Base-by-base conservation (phyloP, 2,888 invertebrate species). In the Hartigia nigra region DNA sequence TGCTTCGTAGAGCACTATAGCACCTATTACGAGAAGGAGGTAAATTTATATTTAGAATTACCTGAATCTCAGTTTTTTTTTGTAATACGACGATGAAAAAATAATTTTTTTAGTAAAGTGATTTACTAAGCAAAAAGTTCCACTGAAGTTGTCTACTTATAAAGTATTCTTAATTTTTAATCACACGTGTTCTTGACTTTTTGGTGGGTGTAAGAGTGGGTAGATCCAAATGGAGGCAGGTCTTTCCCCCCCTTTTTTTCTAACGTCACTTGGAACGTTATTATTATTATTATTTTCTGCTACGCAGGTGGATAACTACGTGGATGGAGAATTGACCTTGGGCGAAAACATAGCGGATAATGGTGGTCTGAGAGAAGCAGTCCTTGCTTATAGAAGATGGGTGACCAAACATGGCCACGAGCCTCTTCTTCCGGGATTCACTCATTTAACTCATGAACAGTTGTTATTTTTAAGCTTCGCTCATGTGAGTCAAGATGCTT, bases 1-100 rank as follows among this genome's bases (percentile, higher is more conserved):
- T 98, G 98, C 90, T 98, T 98, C 88, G 93, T 98, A 31, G 94
- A 96, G 72, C 98, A 98, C 89, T 98, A 98, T 89, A 94, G 94
- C 75, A 92, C 92, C 32, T 96, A 94, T 87, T 95, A 95, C 83
- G 87, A 96, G 35, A 91, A 94, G 0, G 95, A 95, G 88, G 92
- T 95, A 79, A 82, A 12, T 1, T 3, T 14, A 14, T 31, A 31
- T 34, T 32, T 72, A 0, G 14, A 72, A 72, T 14, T 32, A 31
- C 31, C 14, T 1, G 31, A 70, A 11, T 12, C 14, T 0, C 70
- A 1, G 4, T 0, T 3, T 12, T 34, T 1, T 32, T 34, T 72
- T 14, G 4, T 34, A 32, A 72, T 31, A 72, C 3, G 31, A 12
- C 0, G 0, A 4, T 12, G 31, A 31, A 31, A 31, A 55, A 23